Evolutionary conservation across 30 jellyfish, hydroid and myxozoan species (phyloP).

Genomic region (Turritopsis dohrnii): DNA sequence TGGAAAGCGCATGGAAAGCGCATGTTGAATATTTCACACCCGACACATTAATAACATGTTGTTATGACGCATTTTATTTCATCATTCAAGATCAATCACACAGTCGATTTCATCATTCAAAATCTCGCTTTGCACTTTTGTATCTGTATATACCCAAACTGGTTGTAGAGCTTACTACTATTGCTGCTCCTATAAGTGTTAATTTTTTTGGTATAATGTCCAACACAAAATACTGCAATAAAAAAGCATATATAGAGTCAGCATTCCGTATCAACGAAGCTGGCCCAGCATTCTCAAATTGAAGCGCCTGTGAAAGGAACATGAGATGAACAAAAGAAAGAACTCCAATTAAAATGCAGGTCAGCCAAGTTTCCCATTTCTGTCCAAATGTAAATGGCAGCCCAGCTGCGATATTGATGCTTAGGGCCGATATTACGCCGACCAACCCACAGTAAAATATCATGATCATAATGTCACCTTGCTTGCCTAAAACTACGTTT

Average conservation of each 20-base stretch:
- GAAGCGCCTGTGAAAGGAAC: constrained; percentile 71
- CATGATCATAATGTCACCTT: constrained; percentile 52
- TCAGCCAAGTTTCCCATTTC: constrained; percentile 55
- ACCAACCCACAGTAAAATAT: constrained; percentile 58
- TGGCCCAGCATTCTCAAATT: constrained; percentile 86
- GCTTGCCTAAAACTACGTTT: constrained; percentile 52
- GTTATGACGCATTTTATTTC: no score
- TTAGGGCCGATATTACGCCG: constrained; percentile 58
- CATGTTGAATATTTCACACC: no score
- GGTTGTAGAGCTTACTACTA: constrained; percentile 53
- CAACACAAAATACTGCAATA: constrained; percentile 54
- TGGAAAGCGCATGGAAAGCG: no score
- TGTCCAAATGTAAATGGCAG: constrained; percentile 38
- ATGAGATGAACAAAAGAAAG: constrained; percentile 69
- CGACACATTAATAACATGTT: no score
- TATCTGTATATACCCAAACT: constrained; percentile 33
- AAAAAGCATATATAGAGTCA: constrained; percentile 67
- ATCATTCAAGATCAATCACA: no score
- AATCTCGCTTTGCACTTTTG: background rate
- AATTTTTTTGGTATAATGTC: constrained; percentile 58
- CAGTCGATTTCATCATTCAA: background rate
- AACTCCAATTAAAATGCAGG: constrained; percentile 51
- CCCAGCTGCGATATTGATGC: constrained; percentile 15
- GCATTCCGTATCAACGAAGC: constrained; percentile 77
- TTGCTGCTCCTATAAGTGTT: constrained; percentile 60